A percentile compares a stretch with the other conserved stretches of the same genome.
These are phyloP conservation scores for Eonycteris spelaea DNA, from an alignment of 2,113 vertebrate genomes.

Conservation along the genomic window DNA sequence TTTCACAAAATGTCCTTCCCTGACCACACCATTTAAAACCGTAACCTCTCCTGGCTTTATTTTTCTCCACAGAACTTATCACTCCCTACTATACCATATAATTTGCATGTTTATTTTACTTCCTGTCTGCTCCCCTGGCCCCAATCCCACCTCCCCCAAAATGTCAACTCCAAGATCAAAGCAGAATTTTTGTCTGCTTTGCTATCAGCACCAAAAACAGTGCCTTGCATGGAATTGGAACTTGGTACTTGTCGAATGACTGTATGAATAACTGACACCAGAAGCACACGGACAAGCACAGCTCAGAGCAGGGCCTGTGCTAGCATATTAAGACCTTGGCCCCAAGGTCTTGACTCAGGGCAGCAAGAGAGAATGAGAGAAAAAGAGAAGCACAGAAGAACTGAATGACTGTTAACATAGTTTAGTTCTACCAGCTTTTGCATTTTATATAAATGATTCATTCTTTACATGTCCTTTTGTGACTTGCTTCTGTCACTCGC, in stretches of 20 bases:
- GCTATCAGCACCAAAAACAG: background rate
- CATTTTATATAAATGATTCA: background rate
- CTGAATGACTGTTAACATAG: background rate
- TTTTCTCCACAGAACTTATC: background rate
- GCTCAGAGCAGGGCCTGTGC: background rate
- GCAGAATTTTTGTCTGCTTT: background rate
- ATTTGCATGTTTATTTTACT: background rate
- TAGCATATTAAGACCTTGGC: background rate
- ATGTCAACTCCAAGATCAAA: background rate
- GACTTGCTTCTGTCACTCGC: background rate
- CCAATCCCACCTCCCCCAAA: background rate
- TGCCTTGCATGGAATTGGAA: background rate
- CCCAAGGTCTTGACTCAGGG: background rate
- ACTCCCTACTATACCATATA: background rate
- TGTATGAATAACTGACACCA: background rate
- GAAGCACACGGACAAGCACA: background rate
- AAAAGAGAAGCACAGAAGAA: too few species aligned
- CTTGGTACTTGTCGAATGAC: background rate
- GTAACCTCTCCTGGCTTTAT: background rate
- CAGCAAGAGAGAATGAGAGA: background rate
- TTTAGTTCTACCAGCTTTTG: background rate
- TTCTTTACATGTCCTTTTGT: background rate
- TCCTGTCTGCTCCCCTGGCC: background rate
- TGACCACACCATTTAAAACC: background rate
- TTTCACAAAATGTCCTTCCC: background rate